Conservation (phyloP, 2,113 vertebrate species). For the Naja naja region DNA sequence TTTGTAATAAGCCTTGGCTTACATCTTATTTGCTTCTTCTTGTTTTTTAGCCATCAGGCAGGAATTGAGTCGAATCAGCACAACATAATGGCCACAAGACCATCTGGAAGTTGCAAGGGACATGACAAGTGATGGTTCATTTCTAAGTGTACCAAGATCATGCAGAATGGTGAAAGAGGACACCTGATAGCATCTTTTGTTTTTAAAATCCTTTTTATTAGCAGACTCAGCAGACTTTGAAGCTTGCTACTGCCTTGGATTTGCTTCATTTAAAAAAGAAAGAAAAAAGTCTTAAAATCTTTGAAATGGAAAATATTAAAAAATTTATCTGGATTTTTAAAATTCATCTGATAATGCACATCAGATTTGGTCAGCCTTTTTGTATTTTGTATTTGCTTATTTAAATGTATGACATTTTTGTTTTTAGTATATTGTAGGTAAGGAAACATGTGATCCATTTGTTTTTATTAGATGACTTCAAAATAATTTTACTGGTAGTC, state of each 20-base stretch:
- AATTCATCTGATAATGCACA: constrained; percentile 86
- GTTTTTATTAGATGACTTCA: constrained; percentile 78
- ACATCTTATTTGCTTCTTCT: constrained; percentile 1
- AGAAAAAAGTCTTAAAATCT: constrained; percentile 75
- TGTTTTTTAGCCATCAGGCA: constrained; percentile 89
- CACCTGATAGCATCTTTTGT: constrained; percentile 70
- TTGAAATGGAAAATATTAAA: constrained; percentile 66
- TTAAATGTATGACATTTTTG: constrained; percentile 80
- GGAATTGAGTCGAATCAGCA: constrained; percentile 93
- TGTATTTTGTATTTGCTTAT: constrained; percentile 90
- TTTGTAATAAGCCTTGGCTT: neutral
- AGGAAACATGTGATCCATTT: constrained; percentile 68
- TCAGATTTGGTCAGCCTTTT: constrained; percentile 83
- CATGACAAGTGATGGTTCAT: constrained; percentile 67
- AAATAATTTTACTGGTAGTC: constrained; percentile 72
- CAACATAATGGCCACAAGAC: constrained; percentile 79
- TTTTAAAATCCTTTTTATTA: constrained; percentile 83
- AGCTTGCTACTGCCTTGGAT: constrained; percentile 84
- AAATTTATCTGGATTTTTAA: constrained; percentile 86
- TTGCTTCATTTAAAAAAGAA: constrained; percentile 60
- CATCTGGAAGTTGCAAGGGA: constrained; percentile 51
- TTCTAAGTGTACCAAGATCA: constrained; percentile 66
- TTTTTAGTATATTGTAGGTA: constrained; percentile 73
- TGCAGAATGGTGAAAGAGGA: constrained; percentile 64
- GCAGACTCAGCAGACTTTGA: constrained; percentile 87